Evolutionary conservation across 2,888 invertebrate species (phyloP).

Genomic region (Harmothoe impar): DNA sequence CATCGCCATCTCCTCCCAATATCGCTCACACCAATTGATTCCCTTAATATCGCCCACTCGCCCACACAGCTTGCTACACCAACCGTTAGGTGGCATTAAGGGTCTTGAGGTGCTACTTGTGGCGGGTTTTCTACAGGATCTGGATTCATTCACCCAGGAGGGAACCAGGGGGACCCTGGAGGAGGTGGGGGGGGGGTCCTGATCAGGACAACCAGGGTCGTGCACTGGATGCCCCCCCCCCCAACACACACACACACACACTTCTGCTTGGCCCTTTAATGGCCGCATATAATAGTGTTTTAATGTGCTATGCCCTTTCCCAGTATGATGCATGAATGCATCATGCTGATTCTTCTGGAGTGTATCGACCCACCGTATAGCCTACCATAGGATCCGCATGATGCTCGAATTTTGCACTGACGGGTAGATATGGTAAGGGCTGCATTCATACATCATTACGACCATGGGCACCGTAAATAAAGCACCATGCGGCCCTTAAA

Average conservation of each 20-base stretch:
- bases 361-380: neutral
- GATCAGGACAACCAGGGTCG: neutral
- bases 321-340: neutral
- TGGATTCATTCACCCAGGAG: constrained; percentile 4
- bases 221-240: neutral
- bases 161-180: no score
- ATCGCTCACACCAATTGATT: no score
- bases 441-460: no score
- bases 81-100: neutral
- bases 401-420: no score
- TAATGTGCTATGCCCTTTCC: neutral
- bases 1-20: neutral
- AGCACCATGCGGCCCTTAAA: no score
- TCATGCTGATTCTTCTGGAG: no score
- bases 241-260: neutral
- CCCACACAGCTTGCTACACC: neutral
- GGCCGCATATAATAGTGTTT: neutral
- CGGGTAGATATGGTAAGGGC: no score
- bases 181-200: no score
- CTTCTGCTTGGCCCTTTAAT: neutral
- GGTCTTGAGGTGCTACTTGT: neutral
- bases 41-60: neutral
- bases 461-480: no score
- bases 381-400: neutral
- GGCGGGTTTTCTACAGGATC: neutral